Evolutionary conservation across 2,113 vertebrate genomes (phyloP).

Genomic region (Leptocoma aspasia): DNA sequence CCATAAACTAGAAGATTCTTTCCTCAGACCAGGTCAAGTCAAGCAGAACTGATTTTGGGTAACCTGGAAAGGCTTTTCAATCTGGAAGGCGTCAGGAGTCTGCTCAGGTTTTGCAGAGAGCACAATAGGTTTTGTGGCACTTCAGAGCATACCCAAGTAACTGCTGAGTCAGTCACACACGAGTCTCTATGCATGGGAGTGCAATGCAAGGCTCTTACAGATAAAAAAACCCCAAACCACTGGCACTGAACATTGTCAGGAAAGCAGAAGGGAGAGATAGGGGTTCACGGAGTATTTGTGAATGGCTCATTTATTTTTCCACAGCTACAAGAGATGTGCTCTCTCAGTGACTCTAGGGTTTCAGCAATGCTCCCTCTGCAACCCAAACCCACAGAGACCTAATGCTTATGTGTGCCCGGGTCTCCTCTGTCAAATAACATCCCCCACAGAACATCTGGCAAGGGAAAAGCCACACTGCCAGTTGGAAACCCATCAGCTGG

Average conservation of each 20-base stretch:
- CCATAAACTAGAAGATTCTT: neutral
- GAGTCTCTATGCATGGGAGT: neutral
- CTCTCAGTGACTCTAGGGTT: neutral
- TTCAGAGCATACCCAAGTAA: neutral
- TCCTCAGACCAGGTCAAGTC: neutral
- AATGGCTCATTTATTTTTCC: slow-evolving; percentile 8
- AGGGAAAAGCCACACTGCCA: neutral
- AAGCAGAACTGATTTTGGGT: neutral
- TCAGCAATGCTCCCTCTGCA: neutral
- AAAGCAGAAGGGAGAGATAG: neutral
- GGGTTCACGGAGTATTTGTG: neutral
- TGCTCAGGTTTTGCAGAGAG: neutral
- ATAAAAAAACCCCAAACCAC: neutral
- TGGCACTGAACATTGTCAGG: neutral
- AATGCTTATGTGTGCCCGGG: neutral
- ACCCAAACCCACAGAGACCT: neutral
- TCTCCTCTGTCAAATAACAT: neutral
- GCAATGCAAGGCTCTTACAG: neutral
- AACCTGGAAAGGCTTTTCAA: neutral
- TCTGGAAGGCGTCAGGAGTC: neutral
- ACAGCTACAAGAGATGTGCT: neutral
- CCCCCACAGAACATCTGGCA: neutral
- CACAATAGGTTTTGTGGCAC: neutral
- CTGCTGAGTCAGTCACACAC: neutral
- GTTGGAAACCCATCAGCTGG: neutral